Conservation (phyloP, 2,113 vertebrate genomes). For the Tympanuchus pallidicinctus region DNA sequence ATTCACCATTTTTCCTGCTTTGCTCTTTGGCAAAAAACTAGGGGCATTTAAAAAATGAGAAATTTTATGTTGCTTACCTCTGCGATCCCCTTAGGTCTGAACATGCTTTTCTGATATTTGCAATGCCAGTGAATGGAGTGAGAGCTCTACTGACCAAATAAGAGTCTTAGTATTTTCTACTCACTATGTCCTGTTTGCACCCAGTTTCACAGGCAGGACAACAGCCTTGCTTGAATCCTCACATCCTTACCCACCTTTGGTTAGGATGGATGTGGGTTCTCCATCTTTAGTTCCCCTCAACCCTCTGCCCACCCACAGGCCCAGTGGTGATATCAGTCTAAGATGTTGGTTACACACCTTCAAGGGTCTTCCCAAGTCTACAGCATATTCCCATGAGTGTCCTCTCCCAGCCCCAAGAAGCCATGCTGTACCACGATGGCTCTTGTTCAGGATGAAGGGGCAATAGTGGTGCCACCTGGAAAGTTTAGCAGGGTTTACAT, state of each 20-base stretch:
- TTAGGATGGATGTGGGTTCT: background rate
- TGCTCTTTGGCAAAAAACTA: background rate
- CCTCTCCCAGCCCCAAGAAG: background rate
- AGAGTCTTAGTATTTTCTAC: background rate
- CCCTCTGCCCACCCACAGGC: background rate
- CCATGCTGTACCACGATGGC: fast-evolving
- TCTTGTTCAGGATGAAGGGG: background rate
- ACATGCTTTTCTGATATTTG: conserved; percentile 7
- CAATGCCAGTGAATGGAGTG: background rate
- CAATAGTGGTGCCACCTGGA: fast-evolving
- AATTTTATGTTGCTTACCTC: background rate
- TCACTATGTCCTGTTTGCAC: background rate
- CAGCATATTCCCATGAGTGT: fast-evolving
- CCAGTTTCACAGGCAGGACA: background rate
- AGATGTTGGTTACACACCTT: background rate
- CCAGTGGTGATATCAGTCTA: background rate
- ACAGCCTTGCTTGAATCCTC: background rate
- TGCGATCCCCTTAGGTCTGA: background rate
- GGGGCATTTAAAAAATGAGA: background rate
- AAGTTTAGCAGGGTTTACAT: background rate
- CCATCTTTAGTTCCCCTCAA: background rate
- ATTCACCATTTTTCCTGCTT: background rate
- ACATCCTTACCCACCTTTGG: background rate
- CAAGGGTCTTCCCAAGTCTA: background rate
- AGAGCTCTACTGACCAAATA: background rate